phyloP scores from a whole-genome alignment of 64 coral and sea anemone genomes.

The Montipora sp. region DNA sequence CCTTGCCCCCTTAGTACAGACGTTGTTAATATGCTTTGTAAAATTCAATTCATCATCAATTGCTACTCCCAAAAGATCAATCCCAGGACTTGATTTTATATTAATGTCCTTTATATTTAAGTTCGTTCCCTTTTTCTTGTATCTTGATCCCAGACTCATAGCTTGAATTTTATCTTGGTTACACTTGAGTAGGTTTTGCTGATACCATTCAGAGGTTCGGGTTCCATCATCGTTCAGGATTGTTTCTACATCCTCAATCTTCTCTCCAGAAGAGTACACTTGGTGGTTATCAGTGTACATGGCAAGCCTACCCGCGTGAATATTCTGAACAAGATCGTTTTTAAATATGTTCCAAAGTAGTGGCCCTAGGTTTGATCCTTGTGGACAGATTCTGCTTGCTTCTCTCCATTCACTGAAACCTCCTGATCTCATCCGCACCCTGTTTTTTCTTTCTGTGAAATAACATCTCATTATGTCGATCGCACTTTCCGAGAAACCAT shows the following conservation, averaged over 20 bases:
- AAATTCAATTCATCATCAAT: too few species aligned
- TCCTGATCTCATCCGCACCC: too few species aligned
- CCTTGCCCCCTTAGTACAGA: too few species aligned
- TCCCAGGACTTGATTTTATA: background rate
- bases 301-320: background rate
- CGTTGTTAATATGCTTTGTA: too few species aligned
- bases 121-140: constrained; percentile 4
- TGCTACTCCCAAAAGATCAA: background rate
- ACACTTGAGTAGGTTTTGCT: constrained; percentile 2
- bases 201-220: background rate
- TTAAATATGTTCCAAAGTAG: background rate
- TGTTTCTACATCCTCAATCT: constrained; percentile 7
- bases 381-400: too few species aligned
- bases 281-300: background rate
- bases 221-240: constrained; percentile 2
- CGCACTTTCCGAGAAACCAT: too few species aligned
- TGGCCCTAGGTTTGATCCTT: background rate
- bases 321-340: background rate
- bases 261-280: background rate
- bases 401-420: too few species aligned
- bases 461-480: too few species aligned
- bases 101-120: background rate
- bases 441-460: too few species aligned
- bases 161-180: constrained; percentile 26
- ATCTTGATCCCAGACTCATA: background rate